A percentile compares a stretch with the other conserved stretches of the same genome.
Conservation (phyloP, 2,113 vertebrate species). For the Daubentonia madagascariensis region DNA sequence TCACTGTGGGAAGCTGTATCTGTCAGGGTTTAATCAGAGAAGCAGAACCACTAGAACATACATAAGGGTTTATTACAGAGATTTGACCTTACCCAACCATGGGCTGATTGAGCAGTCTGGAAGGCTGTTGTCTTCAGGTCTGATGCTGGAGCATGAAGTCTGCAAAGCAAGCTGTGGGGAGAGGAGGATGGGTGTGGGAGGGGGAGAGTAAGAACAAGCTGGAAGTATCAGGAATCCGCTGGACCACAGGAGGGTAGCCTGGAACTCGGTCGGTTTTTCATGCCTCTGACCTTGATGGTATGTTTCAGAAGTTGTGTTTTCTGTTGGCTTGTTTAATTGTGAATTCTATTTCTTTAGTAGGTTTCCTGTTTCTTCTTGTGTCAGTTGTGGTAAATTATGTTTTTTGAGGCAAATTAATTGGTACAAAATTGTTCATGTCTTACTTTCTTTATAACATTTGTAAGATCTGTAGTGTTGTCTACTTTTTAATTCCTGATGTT, state of each 20-base stretch:
- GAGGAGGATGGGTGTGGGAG: neutral
- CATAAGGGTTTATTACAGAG: neutral
- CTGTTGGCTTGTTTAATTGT: neutral
- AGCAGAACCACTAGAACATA: neutral
- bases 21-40: neutral
- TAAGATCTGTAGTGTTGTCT: neutral
- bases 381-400: neutral
- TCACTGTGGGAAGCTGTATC: neutral
- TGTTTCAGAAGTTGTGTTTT: neutral
- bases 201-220: neutral
- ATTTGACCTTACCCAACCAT: neutral
- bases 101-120: neutral
- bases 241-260: neutral
- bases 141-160: neutral
- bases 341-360: neutral
- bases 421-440: neutral
- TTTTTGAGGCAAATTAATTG: neutral
- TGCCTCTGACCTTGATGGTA: neutral
- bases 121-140: neutral
- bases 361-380: neutral
- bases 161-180: neutral
- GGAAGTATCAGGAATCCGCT: neutral
- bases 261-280: neutral
- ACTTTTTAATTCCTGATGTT: neutral
- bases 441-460: neutral